Evolutionary conservation across 1,140 invertebrate species (phyloP), one percentile per base, ranked within the genome.

Genomic region (Elysia chlorotica): DNA sequence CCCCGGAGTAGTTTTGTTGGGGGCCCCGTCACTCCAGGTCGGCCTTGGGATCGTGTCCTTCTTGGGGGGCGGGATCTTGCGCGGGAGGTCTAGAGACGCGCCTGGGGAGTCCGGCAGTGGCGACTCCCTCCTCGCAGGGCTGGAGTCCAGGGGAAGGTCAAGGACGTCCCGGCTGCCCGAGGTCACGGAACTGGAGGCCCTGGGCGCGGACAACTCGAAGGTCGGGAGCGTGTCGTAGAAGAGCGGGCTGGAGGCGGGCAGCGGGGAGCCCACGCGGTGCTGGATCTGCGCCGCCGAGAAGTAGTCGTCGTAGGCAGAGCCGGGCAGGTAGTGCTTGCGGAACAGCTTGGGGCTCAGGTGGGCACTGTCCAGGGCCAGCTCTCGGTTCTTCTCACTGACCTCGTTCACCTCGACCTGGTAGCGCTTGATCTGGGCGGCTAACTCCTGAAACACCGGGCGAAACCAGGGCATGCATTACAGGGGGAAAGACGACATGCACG

Each of bases 391-490:
- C 68, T 84, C 82, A 74, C 83, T 80, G 21, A 88, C 76, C 61
- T 83, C 78, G 74, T 75, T 78, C 25, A 88, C 79, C 75, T 74
- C 81, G 48, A 75, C 78, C 59, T 86, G 82, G 77, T 84, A 85
- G 14, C 71, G 69, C 78, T 83, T 82, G 62, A 87, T 87, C 73
- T 88, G 81, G 53, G 78, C 80, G 57, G 82, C 80, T 76, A 87
- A 77, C 57, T 75, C 84, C 87, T 88, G 80, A 79, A 82, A 83
- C 59, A 61, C 75, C 19, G 28, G 28, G 56, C 25, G n/a, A n/a
- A n/a, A n/a, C n/a, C n/a, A n/a, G n/a, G n/a, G n/a, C n/a, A n/a
- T n/a, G n/a, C n/a, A n/a, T n/a, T n/a, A n/a, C n/a, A n/a, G n/a
- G n/a, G n/a, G n/a, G n/a, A n/a, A n/a, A n/a, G n/a, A n/a, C n/a